A percentile compares a stretch with the other conserved stretches of the same genome.
phyloP scores from a whole-genome alignment of 64 coral and sea anemone genomes.

The Trachythela sp. region DNA sequence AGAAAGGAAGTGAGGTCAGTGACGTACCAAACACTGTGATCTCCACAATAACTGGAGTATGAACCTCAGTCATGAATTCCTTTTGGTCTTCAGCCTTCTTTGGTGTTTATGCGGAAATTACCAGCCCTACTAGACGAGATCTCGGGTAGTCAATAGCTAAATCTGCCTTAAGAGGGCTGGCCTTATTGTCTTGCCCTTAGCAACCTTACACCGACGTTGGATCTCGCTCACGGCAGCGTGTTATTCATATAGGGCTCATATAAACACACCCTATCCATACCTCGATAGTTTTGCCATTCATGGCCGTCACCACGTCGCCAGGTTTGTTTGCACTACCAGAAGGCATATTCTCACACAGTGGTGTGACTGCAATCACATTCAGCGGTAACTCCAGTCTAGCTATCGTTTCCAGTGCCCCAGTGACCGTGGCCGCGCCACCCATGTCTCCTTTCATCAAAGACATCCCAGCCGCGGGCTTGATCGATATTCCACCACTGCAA shows the following conservation, averaged over 20 bases:
- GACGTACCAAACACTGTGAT: too few relatives aligned
- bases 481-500: constrained; percentile 82
- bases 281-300: constrained; percentile 97
- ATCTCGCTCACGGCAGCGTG: too few relatives aligned
- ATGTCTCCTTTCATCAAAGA: constrained; percentile 87
- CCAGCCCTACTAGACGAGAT: too few relatives aligned
- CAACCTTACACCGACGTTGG: too few relatives aligned
- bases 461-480: constrained; percentile 80
- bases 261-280: constrained; percentile 21
- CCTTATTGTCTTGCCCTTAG: too few relatives aligned
- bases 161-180: too few relatives aligned
- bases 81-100: too few relatives aligned
- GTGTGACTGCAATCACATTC: constrained; percentile 75
- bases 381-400: constrained; percentile 70
- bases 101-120: too few relatives aligned
- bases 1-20: neutral
- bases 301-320: constrained; percentile 87
- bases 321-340: constrained; percentile 85
- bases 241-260: neutral
- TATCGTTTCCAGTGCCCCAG: constrained; percentile 78
- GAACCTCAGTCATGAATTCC: too few relatives aligned
- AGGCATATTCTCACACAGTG: constrained; percentile 93
- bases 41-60: too few relatives aligned
- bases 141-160: too few relatives aligned
- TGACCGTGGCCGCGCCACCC: constrained; percentile 87